Conservation (phyloP, 2,888 invertebrate genomes). For the Germaria angustata region DNA sequence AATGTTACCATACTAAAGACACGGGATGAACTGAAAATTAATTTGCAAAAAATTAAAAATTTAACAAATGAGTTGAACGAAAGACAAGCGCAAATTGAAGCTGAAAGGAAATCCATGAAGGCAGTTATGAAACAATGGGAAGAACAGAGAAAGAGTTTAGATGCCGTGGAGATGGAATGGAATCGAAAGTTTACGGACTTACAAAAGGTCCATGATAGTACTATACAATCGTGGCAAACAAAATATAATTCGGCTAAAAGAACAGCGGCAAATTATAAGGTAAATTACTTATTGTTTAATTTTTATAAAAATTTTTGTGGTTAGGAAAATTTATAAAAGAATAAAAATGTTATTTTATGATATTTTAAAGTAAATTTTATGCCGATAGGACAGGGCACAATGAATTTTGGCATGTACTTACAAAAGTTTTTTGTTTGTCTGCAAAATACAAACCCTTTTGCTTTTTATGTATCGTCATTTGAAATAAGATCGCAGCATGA, state of each 20-base stretch:
- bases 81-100: conserved; percentile 78
- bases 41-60: conserved; percentile 79
- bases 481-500: too few relatives aligned
- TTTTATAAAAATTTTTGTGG: too few relatives aligned
- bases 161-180: conserved; percentile 80
- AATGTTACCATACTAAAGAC: conserved; percentile 74
- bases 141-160: conserved; percentile 80
- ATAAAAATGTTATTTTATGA: too few relatives aligned
- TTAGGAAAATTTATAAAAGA: too few relatives aligned
- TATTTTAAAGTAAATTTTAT: too few relatives aligned
- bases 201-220: conserved; percentile 80
- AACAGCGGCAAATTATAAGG: conserved; percentile 83
- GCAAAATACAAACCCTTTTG: too few relatives aligned
- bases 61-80: conserved; percentile 75
- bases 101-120: conserved; percentile 81
- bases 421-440: too few relatives aligned
- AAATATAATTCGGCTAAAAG: conserved; percentile 85
- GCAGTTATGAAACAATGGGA: conserved; percentile 80
- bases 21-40: conserved; percentile 78
- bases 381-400: too few relatives aligned
- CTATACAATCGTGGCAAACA: conserved; percentile 81
- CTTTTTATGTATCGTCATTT: too few relatives aligned
- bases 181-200: conserved; percentile 81
- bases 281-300: conserved; percentile 36
- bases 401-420: too few relatives aligned